These are phyloP conservation scores for Hypena proboscidalis DNA, from an alignment of 2,888 invertebrate species.

Conservation along the genomic window DNA sequence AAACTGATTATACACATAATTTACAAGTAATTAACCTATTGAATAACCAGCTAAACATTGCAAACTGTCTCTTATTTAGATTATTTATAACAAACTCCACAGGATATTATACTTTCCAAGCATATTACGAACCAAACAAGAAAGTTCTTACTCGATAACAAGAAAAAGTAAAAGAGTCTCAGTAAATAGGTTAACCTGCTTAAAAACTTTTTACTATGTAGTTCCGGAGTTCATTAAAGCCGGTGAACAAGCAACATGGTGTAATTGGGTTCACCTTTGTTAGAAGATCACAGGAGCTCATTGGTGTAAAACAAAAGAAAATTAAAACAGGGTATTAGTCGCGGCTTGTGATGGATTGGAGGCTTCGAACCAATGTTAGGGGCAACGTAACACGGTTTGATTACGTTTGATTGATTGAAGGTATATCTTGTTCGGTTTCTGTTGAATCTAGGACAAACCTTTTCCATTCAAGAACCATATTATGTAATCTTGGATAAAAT, in stretches of 20 bases:
- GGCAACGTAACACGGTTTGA: too few species aligned
- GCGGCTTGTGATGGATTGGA: constrained; percentile 16
- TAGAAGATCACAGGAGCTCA: constrained; percentile 52
- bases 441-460: too few species aligned
- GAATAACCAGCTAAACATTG: too few species aligned
- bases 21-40: too few species aligned
- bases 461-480: too few species aligned
- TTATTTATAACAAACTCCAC: too few species aligned
- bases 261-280: constrained; percentile 52
- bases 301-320: constrained; percentile 52
- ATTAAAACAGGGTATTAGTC: constrained; percentile 40
- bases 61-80: too few species aligned
- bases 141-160: constrained; percentile 4
- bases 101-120: constrained; percentile 4
- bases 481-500: too few species aligned
- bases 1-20: too few species aligned
- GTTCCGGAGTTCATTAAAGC: constrained; percentile 54
- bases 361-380: background rate
- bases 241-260: constrained; percentile 61
- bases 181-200: constrained; percentile 26
- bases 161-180: constrained; percentile 12
- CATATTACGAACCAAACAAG: constrained; percentile 3
- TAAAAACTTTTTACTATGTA: constrained; percentile 38
- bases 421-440: too few species aligned
- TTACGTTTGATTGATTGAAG: too few species aligned